Conservation (phyloP, 2,888 invertebrate species). For the Chironomus riparius region DNA sequence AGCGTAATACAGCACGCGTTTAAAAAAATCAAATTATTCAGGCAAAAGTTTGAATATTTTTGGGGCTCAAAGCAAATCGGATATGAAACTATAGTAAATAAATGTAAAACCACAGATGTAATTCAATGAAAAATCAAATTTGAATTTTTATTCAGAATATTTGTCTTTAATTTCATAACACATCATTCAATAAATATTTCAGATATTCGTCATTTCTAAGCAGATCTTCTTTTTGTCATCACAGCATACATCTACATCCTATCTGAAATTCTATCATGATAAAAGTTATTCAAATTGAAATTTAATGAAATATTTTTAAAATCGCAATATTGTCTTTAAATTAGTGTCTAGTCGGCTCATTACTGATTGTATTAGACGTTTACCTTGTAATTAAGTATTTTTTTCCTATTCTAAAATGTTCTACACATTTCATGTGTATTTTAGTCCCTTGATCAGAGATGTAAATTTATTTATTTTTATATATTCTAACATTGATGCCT, state of each 20-base stretch:
- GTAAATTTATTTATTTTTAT: no score
- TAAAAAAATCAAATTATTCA: no score
- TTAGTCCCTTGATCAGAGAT: no score
- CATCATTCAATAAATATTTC: background rate
- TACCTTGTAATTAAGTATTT: constrained; percentile 4
- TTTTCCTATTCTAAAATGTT: background rate
- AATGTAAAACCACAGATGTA: no score
- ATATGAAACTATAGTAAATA: no score
- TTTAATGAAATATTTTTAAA: background rate
- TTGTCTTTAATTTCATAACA: background rate
- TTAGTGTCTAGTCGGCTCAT: background rate
- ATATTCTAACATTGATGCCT: no score
- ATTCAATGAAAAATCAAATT: no score
- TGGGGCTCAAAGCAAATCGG: no score
- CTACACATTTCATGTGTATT: background rate
- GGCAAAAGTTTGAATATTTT: no score
- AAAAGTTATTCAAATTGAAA: background rate
- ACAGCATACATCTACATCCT: background rate
- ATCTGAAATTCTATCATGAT: background rate
- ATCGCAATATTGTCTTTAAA: background rate
- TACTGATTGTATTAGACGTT: background rate
- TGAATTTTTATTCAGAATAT: no score
- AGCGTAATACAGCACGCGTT: no score
- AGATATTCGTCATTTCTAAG: background rate
- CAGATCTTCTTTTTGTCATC: background rate